phyloP scores from a whole-genome alignment of 2,113 vertebrate genomes.

The Panthera leo region DNA sequence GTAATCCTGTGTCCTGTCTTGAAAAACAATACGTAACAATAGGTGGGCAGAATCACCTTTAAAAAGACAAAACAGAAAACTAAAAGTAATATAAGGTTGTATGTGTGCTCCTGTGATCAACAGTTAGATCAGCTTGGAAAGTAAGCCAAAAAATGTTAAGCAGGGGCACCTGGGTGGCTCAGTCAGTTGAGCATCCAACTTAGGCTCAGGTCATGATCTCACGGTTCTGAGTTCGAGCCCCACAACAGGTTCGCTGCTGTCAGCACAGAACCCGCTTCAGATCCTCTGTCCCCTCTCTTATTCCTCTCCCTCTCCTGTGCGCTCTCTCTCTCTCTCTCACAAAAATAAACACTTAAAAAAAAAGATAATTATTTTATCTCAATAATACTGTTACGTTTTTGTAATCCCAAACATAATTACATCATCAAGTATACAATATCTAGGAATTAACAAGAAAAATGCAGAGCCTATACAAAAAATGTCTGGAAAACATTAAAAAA shows the following conservation, averaged over 20 bases:
- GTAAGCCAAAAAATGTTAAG: background rate
- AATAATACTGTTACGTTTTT: background rate
- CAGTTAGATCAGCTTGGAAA: background rate
- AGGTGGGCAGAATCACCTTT: background rate
- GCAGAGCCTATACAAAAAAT: background rate
- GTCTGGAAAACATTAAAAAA: background rate
- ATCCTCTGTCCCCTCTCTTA: too few species aligned
- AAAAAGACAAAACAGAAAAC: background rate
- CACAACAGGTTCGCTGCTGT: too few species aligned
- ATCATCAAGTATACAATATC: background rate
- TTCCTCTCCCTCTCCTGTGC: too few species aligned
- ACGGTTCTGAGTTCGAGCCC: too few species aligned
- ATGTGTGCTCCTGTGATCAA: background rate
- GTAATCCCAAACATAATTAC: background rate
- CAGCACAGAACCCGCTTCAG: too few species aligned
- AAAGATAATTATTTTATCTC: background rate
- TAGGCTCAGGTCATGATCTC: too few species aligned
- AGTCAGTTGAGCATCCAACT: too few species aligned
- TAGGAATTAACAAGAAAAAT: constrained; percentile 20
- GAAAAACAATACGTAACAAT: background rate
- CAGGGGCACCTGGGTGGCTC: too few species aligned
- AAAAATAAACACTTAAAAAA: too few species aligned
- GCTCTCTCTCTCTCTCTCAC: too few species aligned
- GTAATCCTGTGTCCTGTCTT: background rate
- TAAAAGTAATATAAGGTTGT: background rate